Base-by-base conservation (phyloP, 2,113 vertebrate genomes). In the Ochotona curzoniae region DNA sequence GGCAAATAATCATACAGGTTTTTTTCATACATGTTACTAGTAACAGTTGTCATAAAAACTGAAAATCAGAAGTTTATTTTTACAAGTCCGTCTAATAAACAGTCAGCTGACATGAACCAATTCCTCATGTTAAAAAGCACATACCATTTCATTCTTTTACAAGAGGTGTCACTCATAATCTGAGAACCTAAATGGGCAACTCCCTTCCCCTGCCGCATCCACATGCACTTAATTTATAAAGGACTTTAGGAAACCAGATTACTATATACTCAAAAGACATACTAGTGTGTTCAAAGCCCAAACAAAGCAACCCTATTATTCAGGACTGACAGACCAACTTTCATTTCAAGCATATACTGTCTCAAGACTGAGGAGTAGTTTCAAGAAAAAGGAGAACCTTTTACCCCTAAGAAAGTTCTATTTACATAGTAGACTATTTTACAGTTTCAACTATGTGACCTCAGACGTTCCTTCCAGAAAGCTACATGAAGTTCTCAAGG, bases 291-390 rank as follows among this genome's bases (percentile, higher is more conserved):
- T 73, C 61, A 82, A 87, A 80, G 47, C 5, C 12, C 69, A 90
- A 93, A 67, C 18, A 75, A 91, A 93, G 30, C 44, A 93, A 88
- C 54, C 60, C 64, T 94, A 70, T 66, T 89, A 63, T 88, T 81
- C 25, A 81, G 74, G 61, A 60, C 8, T 64, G 26, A 63, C 0
- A 74, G n/a, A 66, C n/a, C n/a, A 60, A 51, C 76, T 51, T 93
- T 87, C 30, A 35, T n/a, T 82, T 87, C 51, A 94, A 83, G 20
- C 60, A 87, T 64, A 32, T 60, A 32, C 49, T 54, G 0, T 81
- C 60, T 79, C 30, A 83, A 85, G 79, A 92, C 38, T 26, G 35
- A 92, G 38, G 25, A 64, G 35, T 26, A 83, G 28, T 35, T 91
- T 38, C 23, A 83, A n/a, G 21, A n/a, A 83, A 67, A 63, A 38